These are phyloP conservation scores for Numenius arquata DNA, from an alignment of 2,113 vertebrate genomes.

Conservation along the genomic window DNA sequence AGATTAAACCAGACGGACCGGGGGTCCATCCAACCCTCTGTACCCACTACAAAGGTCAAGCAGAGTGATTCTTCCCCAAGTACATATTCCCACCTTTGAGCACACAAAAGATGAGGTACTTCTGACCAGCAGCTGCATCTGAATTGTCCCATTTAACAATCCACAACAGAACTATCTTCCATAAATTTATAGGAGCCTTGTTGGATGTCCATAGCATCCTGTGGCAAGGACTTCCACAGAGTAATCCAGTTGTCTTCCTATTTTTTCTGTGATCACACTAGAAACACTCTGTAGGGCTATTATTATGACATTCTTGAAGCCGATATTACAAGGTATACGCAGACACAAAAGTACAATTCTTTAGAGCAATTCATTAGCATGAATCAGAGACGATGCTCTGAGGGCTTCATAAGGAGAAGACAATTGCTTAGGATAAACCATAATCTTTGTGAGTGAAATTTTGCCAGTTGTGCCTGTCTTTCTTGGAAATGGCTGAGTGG, in stretches of 20 bases:
- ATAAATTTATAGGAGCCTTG: neutral
- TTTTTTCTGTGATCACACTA: neutral
- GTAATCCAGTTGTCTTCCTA: neutral
- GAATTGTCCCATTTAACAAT: neutral
- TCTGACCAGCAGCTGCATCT: neutral
- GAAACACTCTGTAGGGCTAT: neutral
- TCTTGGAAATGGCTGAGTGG: neutral
- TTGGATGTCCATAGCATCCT: neutral
- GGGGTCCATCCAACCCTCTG: neutral
- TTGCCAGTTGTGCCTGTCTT: neutral
- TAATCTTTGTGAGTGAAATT: neutral
- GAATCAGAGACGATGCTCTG: neutral
- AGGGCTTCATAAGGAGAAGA: neutral
- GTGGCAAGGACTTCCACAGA: neutral
- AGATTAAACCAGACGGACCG: neutral
- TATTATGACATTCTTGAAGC: neutral
- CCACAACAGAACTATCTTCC: neutral
- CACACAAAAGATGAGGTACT: neutral
- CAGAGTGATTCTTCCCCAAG: neutral
- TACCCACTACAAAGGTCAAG: neutral
- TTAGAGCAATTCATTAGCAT: neutral
- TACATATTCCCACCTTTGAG: neutral
- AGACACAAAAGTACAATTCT: neutral
- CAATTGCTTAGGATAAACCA: neutral
- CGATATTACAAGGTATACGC: neutral